These are phyloP conservation scores for Pterophyllum scalare DNA, from an alignment of 2,113 vertebrate genomes.

Conservation along the genomic window DNA sequence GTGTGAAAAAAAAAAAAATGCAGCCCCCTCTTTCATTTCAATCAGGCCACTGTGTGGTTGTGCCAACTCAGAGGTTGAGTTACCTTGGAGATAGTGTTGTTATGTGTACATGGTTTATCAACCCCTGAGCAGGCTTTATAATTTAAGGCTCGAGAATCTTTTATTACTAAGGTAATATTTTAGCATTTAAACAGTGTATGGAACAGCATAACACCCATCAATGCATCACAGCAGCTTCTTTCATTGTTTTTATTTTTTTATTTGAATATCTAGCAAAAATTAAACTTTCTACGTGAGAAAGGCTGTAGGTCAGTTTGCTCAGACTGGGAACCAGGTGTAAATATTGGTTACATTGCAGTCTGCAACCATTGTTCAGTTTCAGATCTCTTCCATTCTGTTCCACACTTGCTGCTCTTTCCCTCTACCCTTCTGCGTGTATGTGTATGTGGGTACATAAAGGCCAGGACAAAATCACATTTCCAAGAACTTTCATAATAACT, in stretches of 20 bases:
- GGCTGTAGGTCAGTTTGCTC: not conserved
- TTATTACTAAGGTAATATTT: not conserved
- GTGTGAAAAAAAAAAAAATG: not conserved
- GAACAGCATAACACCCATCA: not conserved
- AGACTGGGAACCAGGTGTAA: not conserved
- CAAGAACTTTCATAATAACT: conserved; percentile 53
- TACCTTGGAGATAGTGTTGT: conserved; percentile 24
- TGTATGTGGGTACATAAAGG: not conserved
- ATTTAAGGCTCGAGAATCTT: not conserved
- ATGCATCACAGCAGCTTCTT: not conserved
- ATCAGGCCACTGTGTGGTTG: conserved; percentile 17
- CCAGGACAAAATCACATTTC: conserved; percentile 18
- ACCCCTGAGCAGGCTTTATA: not conserved
- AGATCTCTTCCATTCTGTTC: conserved; percentile 5
- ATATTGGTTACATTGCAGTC: conserved; percentile 27
- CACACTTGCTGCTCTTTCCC: not conserved
- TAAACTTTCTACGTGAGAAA: not conserved
- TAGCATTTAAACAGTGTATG: not conserved
- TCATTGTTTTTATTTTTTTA: not conserved
- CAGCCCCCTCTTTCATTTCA: conserved; percentile 39
- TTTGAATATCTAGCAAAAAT: not conserved
- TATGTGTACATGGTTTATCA: not conserved
- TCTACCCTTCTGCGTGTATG: not conserved
- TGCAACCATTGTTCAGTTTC: conserved; percentile 12
- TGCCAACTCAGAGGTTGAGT: not conserved